A percentile compares a stretch with the other conserved stretches of the same genome.
phyloP scores from a whole-genome alignment of 2,113 vertebrate species.

The Miniopterus natalensis region DNA sequence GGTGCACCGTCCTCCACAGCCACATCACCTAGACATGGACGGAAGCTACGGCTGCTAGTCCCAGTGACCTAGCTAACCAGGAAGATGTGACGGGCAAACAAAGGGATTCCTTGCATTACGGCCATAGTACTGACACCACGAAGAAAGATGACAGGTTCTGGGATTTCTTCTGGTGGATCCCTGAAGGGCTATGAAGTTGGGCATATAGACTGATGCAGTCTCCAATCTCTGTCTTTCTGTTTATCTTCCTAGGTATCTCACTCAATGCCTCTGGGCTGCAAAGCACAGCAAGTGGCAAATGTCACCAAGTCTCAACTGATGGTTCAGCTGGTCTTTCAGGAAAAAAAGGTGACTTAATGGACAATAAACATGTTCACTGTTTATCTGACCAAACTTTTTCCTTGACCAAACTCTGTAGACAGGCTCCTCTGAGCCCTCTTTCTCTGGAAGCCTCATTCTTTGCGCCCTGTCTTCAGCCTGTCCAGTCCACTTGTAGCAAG shows the following conservation, averaged over 20 bases:
- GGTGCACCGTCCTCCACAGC: neutral
- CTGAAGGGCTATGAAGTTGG: neutral
- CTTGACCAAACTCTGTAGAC: neutral
- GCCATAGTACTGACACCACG: accelerated
- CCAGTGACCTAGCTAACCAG: neutral
- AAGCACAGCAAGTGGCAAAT: neutral
- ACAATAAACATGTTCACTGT: no score
- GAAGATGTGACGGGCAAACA: accelerated
- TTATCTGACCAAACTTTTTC: neutral
- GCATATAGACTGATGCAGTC: no score
- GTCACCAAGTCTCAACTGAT: neutral
- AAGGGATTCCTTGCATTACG: neutral
- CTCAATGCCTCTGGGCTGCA: neutral
- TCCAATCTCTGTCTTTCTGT: neutral
- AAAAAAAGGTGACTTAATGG: neutral
- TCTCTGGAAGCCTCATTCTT: neutral
- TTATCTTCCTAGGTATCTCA: neutral
- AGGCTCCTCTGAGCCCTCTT: neutral
- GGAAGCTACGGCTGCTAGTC: neutral
- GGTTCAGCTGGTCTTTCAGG: neutral
- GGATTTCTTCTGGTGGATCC: neutral
- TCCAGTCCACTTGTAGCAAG: neutral
- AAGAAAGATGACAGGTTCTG: neutral
- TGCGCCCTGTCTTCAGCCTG: neutral
- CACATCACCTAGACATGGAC: neutral